phyloP scores from a whole-genome alignment of 1,140 invertebrate species.

The Coptotermes formosanus region DNA sequence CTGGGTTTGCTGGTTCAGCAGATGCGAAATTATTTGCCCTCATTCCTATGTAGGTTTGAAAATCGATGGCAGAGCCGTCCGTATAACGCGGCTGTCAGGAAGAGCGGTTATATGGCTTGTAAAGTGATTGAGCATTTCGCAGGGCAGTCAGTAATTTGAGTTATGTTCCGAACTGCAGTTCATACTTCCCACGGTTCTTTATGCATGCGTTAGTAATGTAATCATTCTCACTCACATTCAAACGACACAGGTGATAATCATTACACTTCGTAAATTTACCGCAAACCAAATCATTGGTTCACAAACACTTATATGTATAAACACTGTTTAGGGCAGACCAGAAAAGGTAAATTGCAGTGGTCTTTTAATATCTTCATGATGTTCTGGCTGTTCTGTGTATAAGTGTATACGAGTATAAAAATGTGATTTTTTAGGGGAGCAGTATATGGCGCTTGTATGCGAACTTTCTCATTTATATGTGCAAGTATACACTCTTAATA shows the following conservation, averaged over 20 bases:
- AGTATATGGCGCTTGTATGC: too few relatives aligned
- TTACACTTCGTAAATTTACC: neutral
- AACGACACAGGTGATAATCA: neutral
- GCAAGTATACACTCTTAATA: too few relatives aligned
- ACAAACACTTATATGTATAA: too few relatives aligned
- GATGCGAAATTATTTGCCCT: neutral
- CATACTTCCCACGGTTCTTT: neutral
- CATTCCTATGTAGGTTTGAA: neutral
- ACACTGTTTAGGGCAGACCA: too few relatives aligned
- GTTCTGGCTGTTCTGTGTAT: too few relatives aligned
- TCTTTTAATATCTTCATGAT: too few relatives aligned
- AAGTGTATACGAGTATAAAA: too few relatives aligned
- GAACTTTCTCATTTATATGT: too few relatives aligned
- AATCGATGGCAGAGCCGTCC: neutral
- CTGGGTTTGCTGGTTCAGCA: neutral
- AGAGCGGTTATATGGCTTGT: neutral
- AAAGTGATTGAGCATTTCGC: neutral
- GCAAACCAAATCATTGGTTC: too few relatives aligned
- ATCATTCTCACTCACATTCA: neutral
- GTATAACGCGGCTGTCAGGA: neutral
- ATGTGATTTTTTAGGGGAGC: too few relatives aligned
- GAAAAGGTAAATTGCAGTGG: too few relatives aligned
- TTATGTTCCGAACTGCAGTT: neutral
- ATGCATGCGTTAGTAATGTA: neutral
- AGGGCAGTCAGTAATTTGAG: neutral